Evolutionary conservation across 1,140 invertebrate genomes (phyloP), one percentile per base, ranked within the genome.

Genomic region (Gryllus bimaculatus): DNA sequence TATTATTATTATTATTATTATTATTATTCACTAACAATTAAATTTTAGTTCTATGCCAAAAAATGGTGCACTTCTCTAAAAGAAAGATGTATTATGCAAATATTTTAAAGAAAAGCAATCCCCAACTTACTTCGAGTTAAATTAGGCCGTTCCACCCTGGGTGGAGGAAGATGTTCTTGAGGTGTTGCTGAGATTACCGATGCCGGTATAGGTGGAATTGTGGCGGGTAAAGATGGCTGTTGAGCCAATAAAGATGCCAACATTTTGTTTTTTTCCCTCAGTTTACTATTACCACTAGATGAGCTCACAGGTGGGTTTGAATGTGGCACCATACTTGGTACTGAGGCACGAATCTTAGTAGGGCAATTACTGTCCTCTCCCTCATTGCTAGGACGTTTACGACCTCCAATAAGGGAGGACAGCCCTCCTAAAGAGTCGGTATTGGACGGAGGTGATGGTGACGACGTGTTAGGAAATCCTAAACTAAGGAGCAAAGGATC

Each of bases 231-330:
- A n/a, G 92, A 89, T 77, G 93, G 91, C 82, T 93, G 91, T 84
- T 93, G 93, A 13, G 93, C 93, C 82, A 97, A 85, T 79, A 97
- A 85, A 75, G 92, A 91, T 13, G 95, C 94, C 80, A 97, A 87
- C 90, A 97, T 94, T 82, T 93, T 92, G 86, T 98, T 98, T 83
- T 92, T 93, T 84, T 94, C 90, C 85, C 92, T 93, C 8, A 95
- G 87, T 80, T 91, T 90, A 82, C 92, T 93, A 81, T 90, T 89
- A 77, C 88, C 88, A 21, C 49, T 80, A 47, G 77, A 54, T 15
- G 85, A 83, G 15, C 83, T 84, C 13, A 85, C 84, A 79, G 83
- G 83, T 8, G 83, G 84, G 73, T 83, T 83, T 81, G 83, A 82
- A 75, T 83, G 85, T 26, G 83, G 82, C 47, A 83, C 83, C 26